A percentile compares a stretch with the other conserved stretches of the same genome.
Evolutionary conservation across 2,797 vertebrate genomes (phyloP).

Genomic region (Acrocephalus scirpaceus): DNA sequence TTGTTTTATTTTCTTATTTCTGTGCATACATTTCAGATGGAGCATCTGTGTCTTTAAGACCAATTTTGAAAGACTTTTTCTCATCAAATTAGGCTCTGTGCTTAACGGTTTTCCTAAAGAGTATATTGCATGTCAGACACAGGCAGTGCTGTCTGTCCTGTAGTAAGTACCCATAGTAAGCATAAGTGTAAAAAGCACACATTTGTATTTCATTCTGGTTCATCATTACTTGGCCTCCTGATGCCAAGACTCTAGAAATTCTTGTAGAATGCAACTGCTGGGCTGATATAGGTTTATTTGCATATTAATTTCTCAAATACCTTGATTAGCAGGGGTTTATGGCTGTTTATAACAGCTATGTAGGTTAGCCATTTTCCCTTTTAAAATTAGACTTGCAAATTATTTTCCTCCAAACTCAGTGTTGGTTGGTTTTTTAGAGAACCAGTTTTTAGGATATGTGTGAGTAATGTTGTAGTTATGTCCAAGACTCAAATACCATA

Average conservation of each 20-base stretch:
- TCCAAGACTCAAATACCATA: not conserved
- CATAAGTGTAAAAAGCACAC: not conserved
- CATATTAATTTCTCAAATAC: not conserved
- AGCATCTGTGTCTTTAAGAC: not conserved
- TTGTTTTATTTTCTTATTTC: slow-evolving; percentile 5
- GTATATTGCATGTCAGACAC: not conserved
- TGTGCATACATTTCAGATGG: not conserved
- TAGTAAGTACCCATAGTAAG: not conserved
- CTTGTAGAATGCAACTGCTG: not conserved
- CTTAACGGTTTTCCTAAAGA: not conserved
- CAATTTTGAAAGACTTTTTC: not conserved
- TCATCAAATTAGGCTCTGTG: not conserved
- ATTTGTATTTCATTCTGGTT: not conserved
- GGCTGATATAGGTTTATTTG: not conserved
- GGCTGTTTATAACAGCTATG: not conserved
- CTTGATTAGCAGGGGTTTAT: not conserved
- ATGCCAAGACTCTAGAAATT: not conserved
- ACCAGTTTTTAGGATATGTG: not conserved
- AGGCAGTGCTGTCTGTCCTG: not conserved
- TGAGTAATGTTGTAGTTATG: not conserved
- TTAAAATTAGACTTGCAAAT: not conserved
- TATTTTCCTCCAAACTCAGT: not conserved
- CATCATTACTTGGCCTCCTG: not conserved
- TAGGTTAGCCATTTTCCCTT: not conserved
- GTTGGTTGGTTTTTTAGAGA: not conserved